Base-by-base conservation (phyloP, 2,797 vertebrate genomes). In the Eulemur coronatus region DNA sequence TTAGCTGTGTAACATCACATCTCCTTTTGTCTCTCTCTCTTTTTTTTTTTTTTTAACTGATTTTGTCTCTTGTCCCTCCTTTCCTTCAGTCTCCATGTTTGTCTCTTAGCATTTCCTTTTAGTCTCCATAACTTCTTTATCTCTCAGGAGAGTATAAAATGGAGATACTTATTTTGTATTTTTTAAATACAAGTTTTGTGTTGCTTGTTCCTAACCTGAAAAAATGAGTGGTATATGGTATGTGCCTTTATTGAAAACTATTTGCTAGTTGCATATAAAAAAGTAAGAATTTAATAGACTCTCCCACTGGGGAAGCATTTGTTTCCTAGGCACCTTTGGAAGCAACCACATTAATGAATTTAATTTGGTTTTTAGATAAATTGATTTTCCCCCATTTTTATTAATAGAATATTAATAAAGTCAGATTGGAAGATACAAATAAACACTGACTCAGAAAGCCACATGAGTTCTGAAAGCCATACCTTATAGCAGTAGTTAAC, bases 281-380 rank as follows among this genome's bases (percentile, higher is more conserved):
- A 94, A 72, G 30, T 72, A 59, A 94, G 65, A 79, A 67, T 48
- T 86, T 61, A 81, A 33, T 35, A 86, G 78, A 26, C 4, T 65
- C 0, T 93, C 18, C 52, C 70, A 26, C 61, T 41, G 55, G 73
- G 72, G 30, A 84, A 76, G 35, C 61, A 43, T 84, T 91, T 76
- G 52, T 76, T 93, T 76, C 48, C 52, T 43, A 89, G 70, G 73
- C n/a, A 22, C 69, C 46, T 89, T 55, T 82, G 67, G 79, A 84
- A 92, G 38, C 52, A 72, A n/a, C 82, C 91, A 35, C 28, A 48
- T 79, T 91, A 88, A 76, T 92, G 48, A 92, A 75, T 89, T 92
- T 50, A 69, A 67, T 89, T 91, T 70, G 81, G 55, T 80, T 87
- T 89, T 94, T 85, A 63, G 33, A 88, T 85, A 63, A 28, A 73